A percentile compares a stretch with the other conserved stretches of the same genome.
Evolutionary conservation across 2,888 invertebrate species (phyloP).

Genomic region (Eupithecia exiguata): DNA sequence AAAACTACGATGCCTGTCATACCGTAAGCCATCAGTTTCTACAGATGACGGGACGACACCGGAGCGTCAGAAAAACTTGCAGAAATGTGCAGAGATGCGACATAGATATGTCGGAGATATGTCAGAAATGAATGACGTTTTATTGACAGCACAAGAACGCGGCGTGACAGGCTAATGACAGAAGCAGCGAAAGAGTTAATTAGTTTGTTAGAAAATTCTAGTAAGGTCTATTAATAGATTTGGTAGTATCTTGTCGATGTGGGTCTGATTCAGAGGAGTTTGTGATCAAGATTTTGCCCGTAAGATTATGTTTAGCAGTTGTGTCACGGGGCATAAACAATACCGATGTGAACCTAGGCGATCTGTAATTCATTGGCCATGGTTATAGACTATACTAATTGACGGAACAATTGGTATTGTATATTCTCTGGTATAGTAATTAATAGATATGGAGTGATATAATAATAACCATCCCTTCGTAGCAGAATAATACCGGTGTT

Average conservation of each 20-base stretch:
- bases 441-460: background rate
- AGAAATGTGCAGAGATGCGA: slow-evolving; percentile 24
- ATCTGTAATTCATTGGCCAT: too few relatives aligned
- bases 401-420: too few relatives aligned
- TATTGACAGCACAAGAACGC: slow-evolving; percentile 25
- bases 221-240: background rate
- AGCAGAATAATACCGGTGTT: background rate
- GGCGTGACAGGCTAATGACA: slow-evolving; percentile 23
- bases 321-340: too few relatives aligned
- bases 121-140: slow-evolving; percentile 26
- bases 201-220: background rate
- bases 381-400: too few relatives aligned
- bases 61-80: slow-evolving; percentile 28
- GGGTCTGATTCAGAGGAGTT: background rate
- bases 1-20: slow-evolving; percentile 28
- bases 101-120: slow-evolving; percentile 33
- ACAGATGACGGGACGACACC: slow-evolving; percentile 22
- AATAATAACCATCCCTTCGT: background rate
- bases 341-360: too few relatives aligned
- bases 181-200: slow-evolving; percentile 12
- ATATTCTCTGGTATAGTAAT: too few relatives aligned
- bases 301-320: too few relatives aligned
- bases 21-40: slow-evolving; percentile 20
- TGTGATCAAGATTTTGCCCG: background rate
- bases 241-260: background rate